Base-by-base conservation (phyloP, 2,888 invertebrate species). In the Lissocephala sabroskyi region DNA sequence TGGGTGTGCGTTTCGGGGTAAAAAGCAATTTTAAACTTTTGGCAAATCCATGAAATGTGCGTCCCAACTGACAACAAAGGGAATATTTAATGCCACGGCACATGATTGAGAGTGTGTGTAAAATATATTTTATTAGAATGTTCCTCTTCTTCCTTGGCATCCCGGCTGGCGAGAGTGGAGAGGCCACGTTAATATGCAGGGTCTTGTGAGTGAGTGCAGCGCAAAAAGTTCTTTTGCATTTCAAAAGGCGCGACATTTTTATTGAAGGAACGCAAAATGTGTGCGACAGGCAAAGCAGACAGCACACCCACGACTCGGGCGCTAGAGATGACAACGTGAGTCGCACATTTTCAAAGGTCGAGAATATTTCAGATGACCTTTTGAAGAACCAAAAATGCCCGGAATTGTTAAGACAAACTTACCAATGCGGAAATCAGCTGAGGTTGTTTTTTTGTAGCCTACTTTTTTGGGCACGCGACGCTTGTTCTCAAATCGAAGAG, bases 101-200 rank as follows among this genome's bases (percentile, higher is more conserved):
- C 39, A n/a, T 11, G 23, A 13, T 19, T 19, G 6, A 23, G 17
- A 3, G n/a, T 39, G 13, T 53, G 51, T 55, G 57, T 57, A 60
- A 65, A 67, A 65, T 59, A 57, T 64, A 61, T 66, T 65, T 67
- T 65, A 65, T 67, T 67, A 65, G 62, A 54, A 53, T 18, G n/a
- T n/a, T 16, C 14, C 13, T 13, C 17, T 35, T 16, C 13, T 14
- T 35, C 14, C 35, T 7, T 23, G n/a, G n/a, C n/a, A n/a, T n/a
- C n/a, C n/a, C n/a, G n/a, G n/a, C n/a, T n/a, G n/a, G n/a, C n/a
- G n/a, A n/a, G n/a, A n/a, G n/a, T n/a, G n/a, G n/a, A n/a, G n/a
- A n/a, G n/a, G n/a, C 10, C 13, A 35, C 16, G 10, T 35, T 35
- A 35, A 35, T 35, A 35, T 17, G 33, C 33, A 35, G 35, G 16